Conservation (phyloP, 2,888 invertebrate genomes). For the Ophion ellenae region DNA sequence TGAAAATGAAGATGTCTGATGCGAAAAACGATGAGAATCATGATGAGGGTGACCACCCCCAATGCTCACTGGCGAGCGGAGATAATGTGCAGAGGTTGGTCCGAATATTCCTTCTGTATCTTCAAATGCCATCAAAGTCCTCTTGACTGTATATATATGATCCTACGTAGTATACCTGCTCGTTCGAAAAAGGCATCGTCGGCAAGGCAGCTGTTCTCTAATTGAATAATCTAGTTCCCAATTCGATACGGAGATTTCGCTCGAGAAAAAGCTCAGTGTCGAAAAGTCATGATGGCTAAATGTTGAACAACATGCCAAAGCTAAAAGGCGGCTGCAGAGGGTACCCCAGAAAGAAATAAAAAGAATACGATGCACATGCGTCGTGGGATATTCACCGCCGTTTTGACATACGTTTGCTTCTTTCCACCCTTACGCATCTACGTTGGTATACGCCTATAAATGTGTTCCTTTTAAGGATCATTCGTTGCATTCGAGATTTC, state of each 20-base stretch:
- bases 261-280: conserved; percentile 76
- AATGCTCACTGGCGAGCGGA: conserved; percentile 63
- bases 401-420: neutral
- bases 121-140: conserved; percentile 17
- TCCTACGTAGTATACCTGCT: conserved; percentile 50
- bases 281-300: conserved; percentile 84
- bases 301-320: conserved; percentile 83
- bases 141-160: conserved; percentile 7
- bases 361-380: conserved; percentile 22
- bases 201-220: conserved; percentile 81
- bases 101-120: conserved; percentile 43
- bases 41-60: conserved; percentile 71
- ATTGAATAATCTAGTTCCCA: conserved; percentile 84
- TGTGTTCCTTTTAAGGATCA: neutral
- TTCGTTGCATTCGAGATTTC: neutral
- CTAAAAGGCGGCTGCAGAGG: conserved; percentile 52
- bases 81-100: conserved; percentile 27
- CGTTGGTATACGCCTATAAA: neutral
- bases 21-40: conserved; percentile 56
- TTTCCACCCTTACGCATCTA: conserved; percentile 43
- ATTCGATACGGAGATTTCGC: conserved; percentile 83
- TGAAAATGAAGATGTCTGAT: conserved; percentile 75
- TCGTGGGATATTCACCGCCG: conserved; percentile 4
- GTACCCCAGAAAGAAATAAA: conserved; percentile 31
- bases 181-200: conserved; percentile 39